Evolutionary conservation across 2,797 vertebrate species (phyloP).

Genomic region (Manis crassicaudata): DNA sequence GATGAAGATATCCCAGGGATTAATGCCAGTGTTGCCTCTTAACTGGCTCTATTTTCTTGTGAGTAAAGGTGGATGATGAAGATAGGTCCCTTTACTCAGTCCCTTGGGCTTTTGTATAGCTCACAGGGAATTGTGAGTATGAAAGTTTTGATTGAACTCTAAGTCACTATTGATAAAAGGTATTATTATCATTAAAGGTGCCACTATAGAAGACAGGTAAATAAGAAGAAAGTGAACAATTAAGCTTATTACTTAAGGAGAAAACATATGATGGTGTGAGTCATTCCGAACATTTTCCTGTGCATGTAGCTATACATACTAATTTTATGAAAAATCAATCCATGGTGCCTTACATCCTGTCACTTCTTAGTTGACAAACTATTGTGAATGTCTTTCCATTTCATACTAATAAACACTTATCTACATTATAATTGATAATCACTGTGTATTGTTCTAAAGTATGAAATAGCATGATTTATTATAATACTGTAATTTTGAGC

Average conservation of each 20-base stretch:
- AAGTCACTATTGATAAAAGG: not conserved
- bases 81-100: not conserved
- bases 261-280: not conserved
- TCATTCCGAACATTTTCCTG: not conserved
- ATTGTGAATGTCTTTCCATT: not conserved
- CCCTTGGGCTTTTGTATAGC: not conserved
- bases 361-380: not conserved
- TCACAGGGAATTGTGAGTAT: not conserved
- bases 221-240: not conserved
- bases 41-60: not conserved
- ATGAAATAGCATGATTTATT: slow-evolving; percentile 1
- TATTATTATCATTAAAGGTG: not conserved
- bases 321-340: slow-evolving; percentile 10
- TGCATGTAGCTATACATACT: not conserved
- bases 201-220: not conserved
- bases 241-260: slow-evolving; percentile 4
- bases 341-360: not conserved
- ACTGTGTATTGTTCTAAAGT: not conserved
- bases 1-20: not conserved
- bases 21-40: not conserved
- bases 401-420: not conserved
- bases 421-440: slow-evolving; percentile 26
- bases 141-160: not conserved
- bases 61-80: not conserved
- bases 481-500: not conserved